A percentile compares a stretch with the other conserved stretches of the same genome.
Evolutionary conservation across 35 echinoderm and acorn worm species (phyloP).

Genomic region (Lytechinus pictus): DNA sequence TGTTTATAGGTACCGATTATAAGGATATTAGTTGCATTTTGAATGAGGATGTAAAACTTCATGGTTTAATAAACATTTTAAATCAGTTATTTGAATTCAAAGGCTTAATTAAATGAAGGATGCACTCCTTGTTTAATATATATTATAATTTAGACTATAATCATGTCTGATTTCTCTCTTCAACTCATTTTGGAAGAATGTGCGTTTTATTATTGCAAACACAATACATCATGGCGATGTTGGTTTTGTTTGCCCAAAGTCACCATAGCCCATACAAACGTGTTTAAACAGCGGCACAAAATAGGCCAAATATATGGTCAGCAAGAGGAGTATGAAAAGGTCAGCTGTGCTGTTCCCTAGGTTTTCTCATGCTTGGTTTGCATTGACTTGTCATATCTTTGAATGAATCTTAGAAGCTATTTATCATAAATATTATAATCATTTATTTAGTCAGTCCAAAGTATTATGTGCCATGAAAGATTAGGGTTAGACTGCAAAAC

Average conservation of each 20-base stretch:
- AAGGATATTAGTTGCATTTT: no score
- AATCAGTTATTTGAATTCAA: no score
- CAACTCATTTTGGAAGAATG: not conserved
- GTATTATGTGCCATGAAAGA: not conserved
- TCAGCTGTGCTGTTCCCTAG: not conserved
- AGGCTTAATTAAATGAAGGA: no score
- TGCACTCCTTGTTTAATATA: no score
- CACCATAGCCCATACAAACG: not conserved
- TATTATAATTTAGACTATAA: not conserved
- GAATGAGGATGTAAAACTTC: no score
- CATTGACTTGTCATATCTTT: not conserved
- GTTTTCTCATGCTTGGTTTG: not conserved
- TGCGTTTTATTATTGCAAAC: not conserved
- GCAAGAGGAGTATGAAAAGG: not conserved
- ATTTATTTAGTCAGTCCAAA: not conserved
- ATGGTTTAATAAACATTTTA: no score
- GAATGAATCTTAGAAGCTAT: not conserved
- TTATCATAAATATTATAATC: not conserved
- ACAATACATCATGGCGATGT: not conserved
- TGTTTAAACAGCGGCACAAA: not conserved
- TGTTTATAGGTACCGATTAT: no score
- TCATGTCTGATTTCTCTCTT: not conserved
- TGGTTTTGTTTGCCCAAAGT: not conserved
- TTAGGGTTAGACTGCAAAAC: not conserved
- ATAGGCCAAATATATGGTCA: not conserved